phyloP scores from a whole-genome alignment of 2,888 invertebrate species.

The Leptinotarsa juncta region DNA sequence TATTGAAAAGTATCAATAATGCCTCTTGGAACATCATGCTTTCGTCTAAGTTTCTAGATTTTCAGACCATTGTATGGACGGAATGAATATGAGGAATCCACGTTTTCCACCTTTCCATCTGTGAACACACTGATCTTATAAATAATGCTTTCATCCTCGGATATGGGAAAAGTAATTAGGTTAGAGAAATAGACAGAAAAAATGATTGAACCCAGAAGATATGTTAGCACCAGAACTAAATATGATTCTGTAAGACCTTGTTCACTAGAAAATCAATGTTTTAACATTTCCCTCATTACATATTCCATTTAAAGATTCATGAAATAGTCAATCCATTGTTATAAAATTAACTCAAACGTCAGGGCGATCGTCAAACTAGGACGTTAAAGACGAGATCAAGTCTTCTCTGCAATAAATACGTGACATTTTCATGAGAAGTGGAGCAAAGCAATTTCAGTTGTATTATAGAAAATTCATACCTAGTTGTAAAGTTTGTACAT shows the following conservation, averaged over 20 bases:
- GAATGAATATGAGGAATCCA: no score
- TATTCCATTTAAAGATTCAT: neutral
- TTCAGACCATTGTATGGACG: no score
- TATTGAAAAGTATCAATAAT: no score
- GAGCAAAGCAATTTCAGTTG: conserved; percentile 36
- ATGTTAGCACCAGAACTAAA: no score
- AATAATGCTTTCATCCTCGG: no score
- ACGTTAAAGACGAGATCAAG: conserved; percentile 18
- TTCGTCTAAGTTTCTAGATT: no score
- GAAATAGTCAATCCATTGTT: conserved; percentile 8
- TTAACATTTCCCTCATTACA: neutral
- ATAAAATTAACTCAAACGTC: neutral
- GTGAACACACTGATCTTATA: no score
- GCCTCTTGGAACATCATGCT: no score
- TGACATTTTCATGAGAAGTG: conserved; percentile 43
- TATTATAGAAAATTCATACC: conserved; percentile 15
- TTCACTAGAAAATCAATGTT: neutral
- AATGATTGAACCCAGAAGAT: no score
- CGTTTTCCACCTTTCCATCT: no score
- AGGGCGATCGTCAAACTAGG: conserved; percentile 23
- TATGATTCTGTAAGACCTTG: neutral
- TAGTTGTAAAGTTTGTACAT: conserved; percentile 21
- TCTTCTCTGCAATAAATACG: conserved; percentile 24
- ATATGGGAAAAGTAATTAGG: no score
- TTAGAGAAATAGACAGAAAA: no score